Percentiles rank a stretch among this genome's conserved stretches.
phyloP scores from a whole-genome alignment of 2,113 vertebrate species.

The Pomatorhinus ruficollis region DNA sequence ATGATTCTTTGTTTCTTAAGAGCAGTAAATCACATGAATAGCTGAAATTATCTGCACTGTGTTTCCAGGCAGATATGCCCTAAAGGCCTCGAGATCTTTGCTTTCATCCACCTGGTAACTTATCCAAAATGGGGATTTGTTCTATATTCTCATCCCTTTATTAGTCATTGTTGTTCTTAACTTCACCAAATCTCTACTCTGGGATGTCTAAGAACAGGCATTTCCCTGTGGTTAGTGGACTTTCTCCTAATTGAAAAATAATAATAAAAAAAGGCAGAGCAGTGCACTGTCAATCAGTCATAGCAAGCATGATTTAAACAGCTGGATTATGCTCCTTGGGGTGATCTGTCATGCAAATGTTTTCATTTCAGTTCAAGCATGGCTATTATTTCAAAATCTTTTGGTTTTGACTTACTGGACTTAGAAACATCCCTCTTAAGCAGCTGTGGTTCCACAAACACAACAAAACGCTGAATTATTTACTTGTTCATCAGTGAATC shows the following conservation, averaged over 20 bases:
- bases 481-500: neutral
- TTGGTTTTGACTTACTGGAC: slow-evolving; percentile 17
- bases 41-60: slow-evolving; percentile 25
- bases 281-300: slow-evolving; percentile 47
- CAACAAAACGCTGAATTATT: neutral
- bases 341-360: slow-evolving; percentile 65
- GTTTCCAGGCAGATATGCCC: neutral
- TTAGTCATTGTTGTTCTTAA: neutral
- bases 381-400: slow-evolving; percentile 34
- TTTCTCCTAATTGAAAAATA: neutral
- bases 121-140: neutral
- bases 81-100: neutral
- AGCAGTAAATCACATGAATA: slow-evolving; percentile 32
- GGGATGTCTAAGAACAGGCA: neutral
- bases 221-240: neutral
- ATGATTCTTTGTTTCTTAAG: slow-evolving; percentile 35
- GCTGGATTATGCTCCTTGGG: slow-evolving; percentile 62
- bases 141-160: neutral
- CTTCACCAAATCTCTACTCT: neutral
- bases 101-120: neutral
- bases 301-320: slow-evolving; percentile 29
- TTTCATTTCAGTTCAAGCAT: slow-evolving; percentile 52
- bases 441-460: neutral
- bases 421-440: neutral
- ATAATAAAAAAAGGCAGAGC: neutral